Evolutionary conservation across 2,888 invertebrate genomes (phyloP).

Genomic region (Macrosiphum euphorbiae): DNA sequence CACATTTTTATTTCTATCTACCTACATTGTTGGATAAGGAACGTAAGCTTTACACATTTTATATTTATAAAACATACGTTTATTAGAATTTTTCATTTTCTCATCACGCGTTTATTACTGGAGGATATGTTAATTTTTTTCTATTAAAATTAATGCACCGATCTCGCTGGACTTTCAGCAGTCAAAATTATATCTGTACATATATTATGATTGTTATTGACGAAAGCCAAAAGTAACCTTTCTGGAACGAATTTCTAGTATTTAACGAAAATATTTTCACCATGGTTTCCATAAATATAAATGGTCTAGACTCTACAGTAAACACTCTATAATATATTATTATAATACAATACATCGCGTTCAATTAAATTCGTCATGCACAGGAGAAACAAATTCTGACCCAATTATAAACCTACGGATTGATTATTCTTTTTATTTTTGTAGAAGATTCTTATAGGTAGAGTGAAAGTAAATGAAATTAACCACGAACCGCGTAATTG

Average conservation of each 20-base stretch:
- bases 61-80: not conserved
- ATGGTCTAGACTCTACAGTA: not conserved
- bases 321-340: not conserved
- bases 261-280: constrained; percentile 11
- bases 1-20: not conserved
- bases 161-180: not conserved
- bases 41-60: not conserved
- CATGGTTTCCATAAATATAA: constrained; percentile 25
- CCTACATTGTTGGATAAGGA: not conserved
- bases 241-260: constrained; percentile 1
- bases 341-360: not conserved
- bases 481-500: constrained; percentile 22
- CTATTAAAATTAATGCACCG: not conserved
- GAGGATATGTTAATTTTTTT: not conserved
- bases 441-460: not conserved
- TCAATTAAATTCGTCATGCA: constrained; percentile 45
- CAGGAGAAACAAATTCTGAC: constrained; percentile 17
- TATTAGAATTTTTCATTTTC: not conserved
- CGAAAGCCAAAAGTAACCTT: not conserved
- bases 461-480: constrained; percentile 51
- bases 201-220: not conserved
- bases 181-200: not conserved
- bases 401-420: constrained; percentile 24
- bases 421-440: constrained; percentile 41
- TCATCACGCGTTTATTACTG: not conserved